A percentile compares a stretch with the other conserved stretches of the same genome.
Evolutionary conservation across 2,888 invertebrate genomes (phyloP).

Genomic region (Dexiosoma caninum): DNA sequence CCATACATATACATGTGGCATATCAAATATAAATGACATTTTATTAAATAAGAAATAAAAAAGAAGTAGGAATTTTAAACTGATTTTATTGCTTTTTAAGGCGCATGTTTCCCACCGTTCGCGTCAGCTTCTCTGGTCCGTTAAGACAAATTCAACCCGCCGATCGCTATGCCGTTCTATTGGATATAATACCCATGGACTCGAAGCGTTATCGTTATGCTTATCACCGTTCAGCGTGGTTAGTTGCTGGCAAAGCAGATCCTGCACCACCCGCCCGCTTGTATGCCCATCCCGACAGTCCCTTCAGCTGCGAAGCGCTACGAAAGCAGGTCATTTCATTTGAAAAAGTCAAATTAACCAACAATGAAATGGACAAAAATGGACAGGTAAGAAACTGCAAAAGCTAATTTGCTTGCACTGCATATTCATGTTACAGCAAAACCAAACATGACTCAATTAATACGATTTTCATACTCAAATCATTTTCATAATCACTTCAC

Average conservation of each 20-base stretch:
- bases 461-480: too few species aligned
- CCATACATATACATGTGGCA: too few species aligned
- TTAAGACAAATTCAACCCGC: slow-evolving; percentile 82
- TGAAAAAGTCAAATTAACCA: slow-evolving; percentile 98
- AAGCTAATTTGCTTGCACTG: neutral
- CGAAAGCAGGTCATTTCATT: slow-evolving; percentile 98
- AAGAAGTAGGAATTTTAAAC: neutral
- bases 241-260: slow-evolving; percentile 98
- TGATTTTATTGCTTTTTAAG: slow-evolving; percentile 79
- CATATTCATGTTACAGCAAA: neutral
- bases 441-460: neutral
- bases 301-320: slow-evolving; percentile 95
- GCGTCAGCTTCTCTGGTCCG: slow-evolving; percentile 92
- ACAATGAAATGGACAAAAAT: slow-evolving; percentile 97
- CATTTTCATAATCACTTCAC: too few species aligned
- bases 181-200: slow-evolving; percentile 98
- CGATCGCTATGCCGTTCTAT: slow-evolving; percentile 92
- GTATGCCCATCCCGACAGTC: slow-evolving; percentile 97
- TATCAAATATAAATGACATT: too few species aligned
- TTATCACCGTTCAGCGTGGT: slow-evolving; percentile 98
- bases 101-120: slow-evolving; percentile 98
- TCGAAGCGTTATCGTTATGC: slow-evolving; percentile 98
- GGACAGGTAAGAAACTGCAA: slow-evolving; percentile 86
- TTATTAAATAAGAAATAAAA: neutral
- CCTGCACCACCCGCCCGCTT: slow-evolving; percentile 95